Base-by-base conservation (phyloP, 2,888 invertebrate genomes). In the Heliothis peltigera region DNA sequence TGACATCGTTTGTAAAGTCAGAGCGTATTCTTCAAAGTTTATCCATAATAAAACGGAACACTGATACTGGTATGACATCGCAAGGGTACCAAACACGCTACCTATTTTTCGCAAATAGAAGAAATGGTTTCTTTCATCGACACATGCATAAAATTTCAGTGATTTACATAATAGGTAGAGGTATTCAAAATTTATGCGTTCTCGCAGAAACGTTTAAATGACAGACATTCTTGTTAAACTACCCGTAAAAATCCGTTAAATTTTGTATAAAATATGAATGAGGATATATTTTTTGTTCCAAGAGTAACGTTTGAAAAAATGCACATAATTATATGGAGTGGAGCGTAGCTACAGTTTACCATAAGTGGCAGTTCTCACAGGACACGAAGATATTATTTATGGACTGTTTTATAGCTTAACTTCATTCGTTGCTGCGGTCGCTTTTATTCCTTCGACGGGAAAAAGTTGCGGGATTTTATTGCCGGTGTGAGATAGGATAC, bases 351-450 rank as follows among this genome's bases (percentile, higher is more conserved):
- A n/a, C 39, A 39, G 39, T 39, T 63, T 59, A 74, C 80, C 87
- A 85, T 90, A 90, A 92, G 91, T 91, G 89, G 90, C 87, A 89
- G 83, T 89, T 90, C 90, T 87, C 91, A 87, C 86, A 89, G 89
- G 90, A 87, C 89, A 89, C 89, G 87, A 89, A 87, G 89, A 92
- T 87, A 93, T 93, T 93, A 94, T 95, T 95, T 94, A 94, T 94
- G 91, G 89, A 84, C 87, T 91, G 88, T 91, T 95, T 95, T 95
- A 95, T 95, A 92, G 93, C 92, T 88, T 89, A 95, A 95, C 93
- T 95, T 94, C 93, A 94, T 92, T 92, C 94, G 90, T 89, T 91
- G 90, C 92, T 92, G 95, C 88, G 94, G 95, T 93, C 87, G 92
- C 91, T 91, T 92, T 93, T 94, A 94, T 94, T 92, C 92, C 87